Percentiles rank a stretch among this genome's conserved stretches.
These are phyloP conservation scores for Podabrus alpinus DNA, from an alignment of 2,888 invertebrate genomes.

Conservation along the genomic window DNA sequence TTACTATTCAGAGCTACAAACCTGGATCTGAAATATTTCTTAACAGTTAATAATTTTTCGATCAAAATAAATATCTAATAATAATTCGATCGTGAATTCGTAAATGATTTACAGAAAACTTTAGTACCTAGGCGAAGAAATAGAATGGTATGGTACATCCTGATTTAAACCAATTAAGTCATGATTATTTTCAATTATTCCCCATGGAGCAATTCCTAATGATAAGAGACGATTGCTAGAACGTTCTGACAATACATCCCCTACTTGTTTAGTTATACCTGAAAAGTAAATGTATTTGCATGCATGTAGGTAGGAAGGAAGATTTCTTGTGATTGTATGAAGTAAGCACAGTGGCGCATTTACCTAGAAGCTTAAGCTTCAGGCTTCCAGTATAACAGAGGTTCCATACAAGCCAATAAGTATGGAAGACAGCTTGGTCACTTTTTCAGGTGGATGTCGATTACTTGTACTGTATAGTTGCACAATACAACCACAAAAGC, in stretches of 20 bases:
- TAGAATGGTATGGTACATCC: conserved; percentile 88
- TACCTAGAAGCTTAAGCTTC: no score
- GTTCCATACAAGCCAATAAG: no score
- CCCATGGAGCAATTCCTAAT: conserved; percentile 98
- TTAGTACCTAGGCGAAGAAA: conserved; percentile 83
- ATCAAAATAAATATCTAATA: not conserved
- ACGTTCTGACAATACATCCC: conserved; percentile 88
- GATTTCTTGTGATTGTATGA: not conserved
- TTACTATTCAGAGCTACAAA: conserved; percentile 94
- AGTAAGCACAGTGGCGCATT: no score
- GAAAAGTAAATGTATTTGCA: conserved; percentile 31
- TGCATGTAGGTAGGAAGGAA: not conserved
- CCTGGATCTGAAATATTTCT: conserved; percentile 69
- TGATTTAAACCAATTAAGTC: conserved; percentile 88
- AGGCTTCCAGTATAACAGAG: no score
- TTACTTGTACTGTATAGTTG: no score
- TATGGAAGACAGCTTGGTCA: no score
- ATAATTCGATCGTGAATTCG: not conserved
- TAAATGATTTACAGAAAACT: not conserved
- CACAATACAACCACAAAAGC: no score
- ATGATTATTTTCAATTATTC: conserved; percentile 92
- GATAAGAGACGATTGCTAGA: conserved; percentile 89
- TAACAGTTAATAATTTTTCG: no score
- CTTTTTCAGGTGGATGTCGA: no score
- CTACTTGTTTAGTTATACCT: conserved; percentile 98